A percentile compares a stretch with the other conserved stretches of the same genome.
These are phyloP conservation scores for Scartelaos histophorus DNA, from an alignment of 2,113 vertebrate species.

Conservation along the genomic window DNA sequence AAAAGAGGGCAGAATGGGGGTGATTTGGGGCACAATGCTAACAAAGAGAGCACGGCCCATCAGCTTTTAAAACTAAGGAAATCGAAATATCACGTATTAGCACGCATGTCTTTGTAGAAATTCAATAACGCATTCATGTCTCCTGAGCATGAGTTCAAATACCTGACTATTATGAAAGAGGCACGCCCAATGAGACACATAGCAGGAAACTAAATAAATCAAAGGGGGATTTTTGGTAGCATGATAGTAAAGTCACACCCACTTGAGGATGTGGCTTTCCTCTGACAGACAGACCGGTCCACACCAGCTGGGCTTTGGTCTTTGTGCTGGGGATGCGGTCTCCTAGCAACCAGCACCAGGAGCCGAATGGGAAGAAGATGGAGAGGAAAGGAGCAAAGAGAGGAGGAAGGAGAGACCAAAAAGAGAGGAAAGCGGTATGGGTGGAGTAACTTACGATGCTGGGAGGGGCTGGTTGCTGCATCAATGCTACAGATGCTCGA, in stretches of 20 bases:
- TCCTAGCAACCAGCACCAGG: conserved; percentile 91
- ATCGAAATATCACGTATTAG: conserved; percentile 12
- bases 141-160: background rate
- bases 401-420: conserved; percentile 3
- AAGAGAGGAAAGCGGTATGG: conserved; percentile 7
- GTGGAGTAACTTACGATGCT: conserved; percentile 37
- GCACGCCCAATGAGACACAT: conserved; percentile 13
- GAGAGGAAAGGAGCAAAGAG: background rate
- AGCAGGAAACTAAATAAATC: conserved; percentile 17
- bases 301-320: conserved; percentile 86
- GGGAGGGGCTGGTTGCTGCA: conserved; percentile 71
- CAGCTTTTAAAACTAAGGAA: conserved; percentile 14
- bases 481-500: conserved; percentile 68
- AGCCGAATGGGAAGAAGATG: conserved; percentile 78
- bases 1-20: conserved; percentile 59
- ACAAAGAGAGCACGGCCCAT: conserved; percentile 50
- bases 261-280: conserved; percentile 74
- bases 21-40: conserved; percentile 46
- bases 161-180: background rate
- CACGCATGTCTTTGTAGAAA: conserved; percentile 33
- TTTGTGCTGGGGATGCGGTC: conserved; percentile 90
- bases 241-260: conserved; percentile 57
- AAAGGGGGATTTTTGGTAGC: conserved; percentile 27
- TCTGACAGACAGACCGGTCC: conserved; percentile 83
- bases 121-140: conserved; percentile 11